These are phyloP conservation scores for Leucoraja ocellata DNA, from an alignment of 2,797 vertebrate species.

Conservation along the genomic window DNA sequence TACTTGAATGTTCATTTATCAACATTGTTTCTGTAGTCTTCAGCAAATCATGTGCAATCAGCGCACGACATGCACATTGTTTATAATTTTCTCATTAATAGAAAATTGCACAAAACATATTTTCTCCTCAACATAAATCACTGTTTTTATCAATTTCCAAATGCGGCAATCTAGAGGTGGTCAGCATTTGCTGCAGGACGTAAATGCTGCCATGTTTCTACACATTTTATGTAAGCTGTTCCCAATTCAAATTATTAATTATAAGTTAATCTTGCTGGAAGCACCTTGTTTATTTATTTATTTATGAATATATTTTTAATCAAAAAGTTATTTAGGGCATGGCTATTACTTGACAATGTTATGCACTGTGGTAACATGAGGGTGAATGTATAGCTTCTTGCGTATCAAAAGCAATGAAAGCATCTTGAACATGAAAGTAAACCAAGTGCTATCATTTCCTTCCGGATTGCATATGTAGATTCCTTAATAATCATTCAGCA, in stretches of 20 bases:
- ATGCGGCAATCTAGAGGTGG: neutral
- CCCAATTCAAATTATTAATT: neutral
- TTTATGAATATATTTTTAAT: too few species aligned
- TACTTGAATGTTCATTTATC: neutral
- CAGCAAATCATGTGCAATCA: neutral
- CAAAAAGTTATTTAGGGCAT: too few species aligned
- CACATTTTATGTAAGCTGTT: neutral
- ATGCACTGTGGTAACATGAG: too few species aligned
- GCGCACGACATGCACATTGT: neutral
- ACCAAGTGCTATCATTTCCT: too few species aligned
- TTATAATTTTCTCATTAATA: neutral
- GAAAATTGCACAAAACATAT: neutral
- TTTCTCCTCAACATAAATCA: neutral
- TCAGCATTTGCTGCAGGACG: neutral
- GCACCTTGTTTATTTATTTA: too few species aligned
- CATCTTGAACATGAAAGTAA: too few species aligned
- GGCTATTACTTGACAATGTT: too few species aligned
- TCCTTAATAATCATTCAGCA: too few species aligned
- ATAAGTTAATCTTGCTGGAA: neutral
- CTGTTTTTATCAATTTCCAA: neutral
- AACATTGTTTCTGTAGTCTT: neutral
- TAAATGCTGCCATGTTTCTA: neutral
- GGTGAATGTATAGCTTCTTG: too few species aligned
- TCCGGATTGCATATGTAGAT: too few species aligned
- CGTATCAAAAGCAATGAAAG: too few species aligned